Evolutionary conservation across 1,140 invertebrate species (phyloP).

Genomic region (Prorops nasuta): DNA sequence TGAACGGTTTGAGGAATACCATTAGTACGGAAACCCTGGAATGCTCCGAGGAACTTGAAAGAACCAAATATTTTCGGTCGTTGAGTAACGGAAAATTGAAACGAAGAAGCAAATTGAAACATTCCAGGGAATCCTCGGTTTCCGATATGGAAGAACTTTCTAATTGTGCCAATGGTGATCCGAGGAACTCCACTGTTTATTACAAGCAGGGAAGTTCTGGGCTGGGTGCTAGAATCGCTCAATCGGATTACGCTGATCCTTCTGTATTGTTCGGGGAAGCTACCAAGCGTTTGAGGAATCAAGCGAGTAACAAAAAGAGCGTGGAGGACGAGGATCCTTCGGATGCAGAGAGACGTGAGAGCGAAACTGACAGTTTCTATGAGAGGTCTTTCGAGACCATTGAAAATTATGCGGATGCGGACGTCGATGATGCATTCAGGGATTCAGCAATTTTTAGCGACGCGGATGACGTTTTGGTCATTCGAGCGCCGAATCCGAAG

Average conservation of each 20-base stretch:
- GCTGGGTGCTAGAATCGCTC: conserved; percentile 81
- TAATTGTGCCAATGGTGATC: conserved; percentile 27
- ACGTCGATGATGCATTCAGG: conserved; percentile 68
- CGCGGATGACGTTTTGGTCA: conserved; percentile 55
- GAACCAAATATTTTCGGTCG: conserved; percentile 37
- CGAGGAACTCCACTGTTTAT: conserved; percentile 31
- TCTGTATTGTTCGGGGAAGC: conserved; percentile 62
- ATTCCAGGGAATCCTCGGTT: conserved; percentile 30
- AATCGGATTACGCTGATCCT: conserved; percentile 83
- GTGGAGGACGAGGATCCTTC: conserved; percentile 15
- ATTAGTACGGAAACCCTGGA: conserved; percentile 52
- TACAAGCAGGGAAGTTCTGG: conserved; percentile 80
- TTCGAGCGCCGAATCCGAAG: conserved; percentile 11
- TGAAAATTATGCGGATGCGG: conserved; percentile 58
- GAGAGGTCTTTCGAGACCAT: conserved; percentile 76
- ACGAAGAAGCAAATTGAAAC: conserved; percentile 31
- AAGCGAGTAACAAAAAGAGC: neutral
- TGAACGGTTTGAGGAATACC: conserved; percentile 46
- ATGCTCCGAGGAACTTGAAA: conserved; percentile 44
- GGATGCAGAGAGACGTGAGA: conserved; percentile 32
- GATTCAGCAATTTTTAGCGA: conserved; percentile 85
- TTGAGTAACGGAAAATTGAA: conserved; percentile 25
- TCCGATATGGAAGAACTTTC: conserved; percentile 46
- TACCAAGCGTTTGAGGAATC: conserved; percentile 27
- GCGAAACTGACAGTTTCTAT: conserved; percentile 68